Base-by-base conservation (phyloP, 2,888 invertebrate genomes). In the Cephus pulcher region DNA sequence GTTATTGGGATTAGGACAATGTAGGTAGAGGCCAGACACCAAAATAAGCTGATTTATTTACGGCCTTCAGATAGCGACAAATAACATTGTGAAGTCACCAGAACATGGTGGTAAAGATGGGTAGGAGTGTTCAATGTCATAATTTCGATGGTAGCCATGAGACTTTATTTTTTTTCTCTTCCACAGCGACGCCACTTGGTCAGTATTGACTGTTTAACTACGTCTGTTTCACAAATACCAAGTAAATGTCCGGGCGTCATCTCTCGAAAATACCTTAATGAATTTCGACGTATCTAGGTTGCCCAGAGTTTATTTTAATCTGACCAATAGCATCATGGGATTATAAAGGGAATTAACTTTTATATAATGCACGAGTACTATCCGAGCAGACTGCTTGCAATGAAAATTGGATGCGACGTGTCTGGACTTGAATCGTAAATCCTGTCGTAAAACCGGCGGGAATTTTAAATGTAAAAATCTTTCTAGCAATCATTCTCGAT, bases 281-380 rank as follows among this genome's bases (percentile, higher is more conserved):
- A 56, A 56, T 56, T 56, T 23, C 56, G 56, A 56, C 56, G 23
- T 56, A 56, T 56, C 56, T 71, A 71, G 34, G 71, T 71, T 71
- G 71, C 33, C 32, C 12, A 34, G 71, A 71, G 71, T 34, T 12
- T 71, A 71, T 71, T 71, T 71, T 71, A 71, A 71, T 71, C 71
- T 34, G 71, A 23, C 71, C 71, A 34, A 33, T 34, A 32, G 71
- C 71, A 23, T 83, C 83, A 79, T 80, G 75, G 80, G 78, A 83
- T 83, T 78, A 83, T 79, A 75, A 83, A 76, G 73, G 74, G 73
- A 71, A 76, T 78, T n/a, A 78, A 77, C 79, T 78, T 83, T 83
- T 83, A 81, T 80, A 73, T 80, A 83, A 83, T 78, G 68, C 70
- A 56, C 74, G 12, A n/a, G 15, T 33, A n/a, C 12, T n/a, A 35